Conservation (phyloP, 2,113 vertebrate genomes). For the Cyphomyrus plagiostoma region DNA sequence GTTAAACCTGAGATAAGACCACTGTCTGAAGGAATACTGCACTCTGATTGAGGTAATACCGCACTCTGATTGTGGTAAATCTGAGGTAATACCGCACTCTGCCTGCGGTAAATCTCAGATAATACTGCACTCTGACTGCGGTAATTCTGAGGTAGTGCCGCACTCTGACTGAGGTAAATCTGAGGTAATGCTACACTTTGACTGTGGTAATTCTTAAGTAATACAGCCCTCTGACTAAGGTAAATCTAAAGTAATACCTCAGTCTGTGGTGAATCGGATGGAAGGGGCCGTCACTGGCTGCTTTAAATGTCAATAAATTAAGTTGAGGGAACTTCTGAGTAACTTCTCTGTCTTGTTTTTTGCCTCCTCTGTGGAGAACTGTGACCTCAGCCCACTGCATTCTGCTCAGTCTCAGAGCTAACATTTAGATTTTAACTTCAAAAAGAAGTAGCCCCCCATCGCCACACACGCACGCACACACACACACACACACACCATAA, state of each 20-base stretch:
- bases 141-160: neutral
- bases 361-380: neutral
- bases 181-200: neutral
- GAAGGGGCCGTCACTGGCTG: neutral
- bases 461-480: neutral
- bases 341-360: neutral
- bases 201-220: neutral
- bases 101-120: too few relatives aligned
- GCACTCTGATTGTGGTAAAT: too few relatives aligned
- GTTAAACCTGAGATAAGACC: neutral
- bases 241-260: neutral
- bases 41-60: neutral
- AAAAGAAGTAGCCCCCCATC: neutral
- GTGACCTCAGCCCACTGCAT: neutral
- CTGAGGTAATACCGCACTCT: too few relatives aligned
- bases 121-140: fast-evolving
- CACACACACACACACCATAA: neutral
- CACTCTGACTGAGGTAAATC: neutral
- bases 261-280: too few relatives aligned
- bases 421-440: neutral
- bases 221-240: neutral
- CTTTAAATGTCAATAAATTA: neutral
- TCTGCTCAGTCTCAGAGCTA: neutral
- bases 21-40: neutral
- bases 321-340: neutral